Evolutionary conservation across 2,113 vertebrate species (phyloP).

Genomic region (Otus sunia): DNA sequence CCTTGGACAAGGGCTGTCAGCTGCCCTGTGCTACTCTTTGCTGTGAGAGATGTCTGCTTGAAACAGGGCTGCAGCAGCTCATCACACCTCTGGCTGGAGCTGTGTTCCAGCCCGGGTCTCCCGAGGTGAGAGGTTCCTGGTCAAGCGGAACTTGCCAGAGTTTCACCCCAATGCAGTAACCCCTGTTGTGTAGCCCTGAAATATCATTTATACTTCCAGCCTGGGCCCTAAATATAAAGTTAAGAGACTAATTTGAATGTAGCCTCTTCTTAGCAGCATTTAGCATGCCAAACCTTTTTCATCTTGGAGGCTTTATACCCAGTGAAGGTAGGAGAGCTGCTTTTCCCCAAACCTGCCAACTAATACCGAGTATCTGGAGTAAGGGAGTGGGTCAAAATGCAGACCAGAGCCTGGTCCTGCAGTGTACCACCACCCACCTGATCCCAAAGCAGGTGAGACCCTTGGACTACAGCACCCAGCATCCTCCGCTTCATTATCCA

Average conservation of each 20-base stretch:
- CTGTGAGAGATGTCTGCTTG: neutral
- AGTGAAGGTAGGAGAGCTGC: neutral
- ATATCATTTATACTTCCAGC: neutral
- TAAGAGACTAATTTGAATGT: neutral
- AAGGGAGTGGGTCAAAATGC: neutral
- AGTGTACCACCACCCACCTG: neutral
- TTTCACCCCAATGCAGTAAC: neutral
- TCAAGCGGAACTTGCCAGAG: neutral
- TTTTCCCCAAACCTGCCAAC: neutral
- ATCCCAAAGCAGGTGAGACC: neutral
- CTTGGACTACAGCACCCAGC: neutral
- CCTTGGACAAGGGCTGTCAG: neutral
- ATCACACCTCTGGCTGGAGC: neutral
- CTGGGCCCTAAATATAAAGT: neutral
- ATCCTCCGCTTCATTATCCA: neutral
- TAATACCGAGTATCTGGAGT: neutral
- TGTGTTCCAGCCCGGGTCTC: neutral
- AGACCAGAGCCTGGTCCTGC: neutral
- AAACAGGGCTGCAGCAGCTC: neutral
- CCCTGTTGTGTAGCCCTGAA: neutral
- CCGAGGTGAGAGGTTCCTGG: rapidly evolving
- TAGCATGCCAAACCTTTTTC: neutral
- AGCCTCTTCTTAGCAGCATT: neutral
- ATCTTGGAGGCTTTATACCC: neutral
- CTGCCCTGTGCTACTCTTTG: neutral